Base-by-base conservation (phyloP, 1,140 invertebrate genomes). In the Bombus pyrosoma region DNA sequence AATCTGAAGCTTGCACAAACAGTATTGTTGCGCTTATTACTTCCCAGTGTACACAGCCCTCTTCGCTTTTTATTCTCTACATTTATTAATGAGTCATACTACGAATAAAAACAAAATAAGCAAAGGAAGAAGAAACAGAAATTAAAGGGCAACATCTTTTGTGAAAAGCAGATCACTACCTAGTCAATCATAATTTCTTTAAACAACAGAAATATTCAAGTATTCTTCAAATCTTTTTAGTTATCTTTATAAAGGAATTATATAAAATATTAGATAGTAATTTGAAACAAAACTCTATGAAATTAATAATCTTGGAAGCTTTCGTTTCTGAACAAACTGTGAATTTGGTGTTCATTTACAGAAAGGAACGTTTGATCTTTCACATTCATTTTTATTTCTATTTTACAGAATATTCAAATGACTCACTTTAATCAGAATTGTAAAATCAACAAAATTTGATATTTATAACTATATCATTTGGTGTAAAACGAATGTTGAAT, bases 1-100 rank as follows among this genome's bases (percentile, higher is more conserved):
- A 94, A 95, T 94, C 90, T 91, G 94, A 95, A 95, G 94, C 94
- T 94, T 92, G 93, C 93, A 94, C 94, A 94, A 94, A 95, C 93
- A 93, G 85, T 93, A 91, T 93, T 93, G 93, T 94, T 95, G 94
- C 93, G 92, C 94, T 93, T 93, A 91, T 95, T 93, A 95, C 94
- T 95, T 95, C 94, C 94, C 92, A 92, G 92, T 92, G 89, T 93
- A 94, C 94, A 95, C 93, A 94, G 93, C 94, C 93, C 92, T 94
- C 92, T 90, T 90, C 88, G 68, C 83, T 90, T 90, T 75, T 90
- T 90, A 66, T 79, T 87, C 87, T 88, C 88, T 88, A 89, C 83
- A 83, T 84, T 93, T 81, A 84, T 82, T 57, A 75, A 87, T 74
- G 83, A 76, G 74, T 83, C 80, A 77, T 88, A 85, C 34, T 86